Base-by-base conservation (phyloP, 1,140 invertebrate species). In the Plutomurus gul region DNA sequence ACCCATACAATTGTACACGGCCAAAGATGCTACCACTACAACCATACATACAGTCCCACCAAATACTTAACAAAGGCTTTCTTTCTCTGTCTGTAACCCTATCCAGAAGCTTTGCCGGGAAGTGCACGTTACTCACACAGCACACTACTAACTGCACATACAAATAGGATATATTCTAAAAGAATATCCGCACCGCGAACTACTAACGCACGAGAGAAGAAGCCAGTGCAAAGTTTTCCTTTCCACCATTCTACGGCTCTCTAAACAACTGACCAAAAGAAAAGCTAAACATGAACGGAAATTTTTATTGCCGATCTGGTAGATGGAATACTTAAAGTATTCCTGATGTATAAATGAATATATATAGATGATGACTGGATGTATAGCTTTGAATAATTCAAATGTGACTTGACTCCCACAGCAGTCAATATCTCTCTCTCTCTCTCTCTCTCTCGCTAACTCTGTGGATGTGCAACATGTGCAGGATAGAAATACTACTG, bases 331-430 rank as follows among this genome's bases (percentile, higher is more conserved):
- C 25, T n/a, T 27, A 65, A 65, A 65, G 36, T 25, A 65, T 30
- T 65, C 56, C 18, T 33, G 27, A 65, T 65, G 56, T 36, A 65
- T 65, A 33, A 65, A 65, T 36, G 56, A 65, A 36, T 65, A 65
- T 36, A 56, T 10, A 56, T n/a, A n/a, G n/a, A n/a, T n/a, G 51
- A 65, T 65, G 30, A 65, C 36, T 27, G 51, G 16, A 56, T 56
- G 16, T 65, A 65, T 65, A 5, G 16, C 25, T 65, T 27, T 65
- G 56, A 65, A 65, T 65, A 36, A 65, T 65, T 65, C 56, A 65
- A 18, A 65, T 33, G 22, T n/a, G n/a, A n/a, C n/a, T 27, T n/a
- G 7, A 33, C 16, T 5, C 11, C 27, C 13, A 65, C 13, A 65
- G 13, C 11, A 33, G 13, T 30, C 56, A 36, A 65, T 16, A 33